Conservation (phyloP, 1,140 invertebrate species). For the Sminthurides bifidus region DNA sequence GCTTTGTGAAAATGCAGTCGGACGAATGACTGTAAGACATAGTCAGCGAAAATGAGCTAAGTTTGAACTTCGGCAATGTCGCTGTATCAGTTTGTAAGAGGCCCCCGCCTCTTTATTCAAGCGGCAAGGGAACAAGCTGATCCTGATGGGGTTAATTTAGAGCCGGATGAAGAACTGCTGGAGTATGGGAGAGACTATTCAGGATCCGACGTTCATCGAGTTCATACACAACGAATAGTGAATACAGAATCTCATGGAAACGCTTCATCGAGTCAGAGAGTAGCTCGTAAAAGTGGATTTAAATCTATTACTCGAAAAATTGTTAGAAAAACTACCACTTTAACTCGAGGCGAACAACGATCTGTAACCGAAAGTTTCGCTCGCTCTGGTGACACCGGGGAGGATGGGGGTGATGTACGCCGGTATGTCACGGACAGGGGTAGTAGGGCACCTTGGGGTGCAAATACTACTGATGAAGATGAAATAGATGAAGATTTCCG, state of each 20-base stretch:
- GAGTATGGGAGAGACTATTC: slow-evolving; percentile 33
- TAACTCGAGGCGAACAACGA: slow-evolving; percentile 73
- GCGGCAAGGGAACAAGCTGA: slow-evolving; percentile 55
- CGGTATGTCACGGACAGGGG: slow-evolving; percentile 20
- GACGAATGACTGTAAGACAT: too few species aligned
- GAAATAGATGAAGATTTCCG: slow-evolving; percentile 36
- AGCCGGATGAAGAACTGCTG: slow-evolving; percentile 31
- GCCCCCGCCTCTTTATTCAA: slow-evolving; percentile 62
- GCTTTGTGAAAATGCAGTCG: too few species aligned
- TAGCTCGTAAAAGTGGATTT: slow-evolving; percentile 46
- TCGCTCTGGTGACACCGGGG: slow-evolving; percentile 41
- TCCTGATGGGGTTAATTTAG: slow-evolving; percentile 40
- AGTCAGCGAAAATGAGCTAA: too few species aligned
- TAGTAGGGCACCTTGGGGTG: slow-evolving; percentile 28
- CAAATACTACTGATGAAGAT: slow-evolving; percentile 32
- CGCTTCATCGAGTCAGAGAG: slow-evolving; percentile 50
- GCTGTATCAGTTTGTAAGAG: slow-evolving; percentile 39
- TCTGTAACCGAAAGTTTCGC: slow-evolving; percentile 56
- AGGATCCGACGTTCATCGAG: slow-evolving; percentile 49
- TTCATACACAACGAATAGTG: slow-evolving; percentile 66
- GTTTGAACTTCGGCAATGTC: slow-evolving; percentile 25
- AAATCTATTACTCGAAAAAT: slow-evolving; percentile 72
- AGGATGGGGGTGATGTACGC: slow-evolving; percentile 30
- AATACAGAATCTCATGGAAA: slow-evolving; percentile 66
- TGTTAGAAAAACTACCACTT: slow-evolving; percentile 75